Percentiles rank a stretch among this genome's conserved stretches.
These are phyloP conservation scores for Ranitomeya variabilis DNA, from an alignment of 2,113 vertebrate species.

Conservation along the genomic window DNA sequence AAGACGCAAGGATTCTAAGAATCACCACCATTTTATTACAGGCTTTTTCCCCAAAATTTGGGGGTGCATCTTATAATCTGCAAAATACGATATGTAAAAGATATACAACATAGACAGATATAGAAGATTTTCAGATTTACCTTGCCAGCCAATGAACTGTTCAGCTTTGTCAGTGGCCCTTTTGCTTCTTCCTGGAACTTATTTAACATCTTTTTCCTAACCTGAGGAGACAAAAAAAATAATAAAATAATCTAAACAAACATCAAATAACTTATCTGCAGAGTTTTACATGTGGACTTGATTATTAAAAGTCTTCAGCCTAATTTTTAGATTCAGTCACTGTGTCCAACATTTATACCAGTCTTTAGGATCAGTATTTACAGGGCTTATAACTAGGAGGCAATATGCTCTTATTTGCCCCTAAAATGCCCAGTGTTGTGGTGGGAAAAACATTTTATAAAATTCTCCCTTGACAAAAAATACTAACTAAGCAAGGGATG, in stretches of 20 bases:
- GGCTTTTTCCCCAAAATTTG: too few species aligned
- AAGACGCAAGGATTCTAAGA: too few species aligned
- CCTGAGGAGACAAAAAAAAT: constrained; percentile 68
- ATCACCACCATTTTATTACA: too few species aligned
- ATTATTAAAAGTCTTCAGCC: background rate
- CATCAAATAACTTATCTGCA: too few species aligned
- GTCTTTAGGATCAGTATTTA: background rate
- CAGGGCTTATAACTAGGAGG: background rate
- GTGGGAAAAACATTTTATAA: background rate
- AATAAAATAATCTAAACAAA: background rate
- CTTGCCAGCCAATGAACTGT: constrained; percentile 87
- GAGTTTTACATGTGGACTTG: background rate
- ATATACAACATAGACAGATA: background rate
- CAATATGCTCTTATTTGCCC: too few species aligned
- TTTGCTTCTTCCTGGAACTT: constrained; percentile 88
- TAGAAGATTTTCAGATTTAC: constrained; percentile 68
- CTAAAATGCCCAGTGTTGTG: too few species aligned
- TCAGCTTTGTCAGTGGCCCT: constrained; percentile 85
- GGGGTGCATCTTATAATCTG: too few species aligned
- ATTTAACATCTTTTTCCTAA: constrained; percentile 87
- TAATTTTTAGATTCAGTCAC: background rate
- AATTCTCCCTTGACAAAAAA: background rate
- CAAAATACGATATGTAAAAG: too few species aligned
- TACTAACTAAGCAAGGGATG: too few species aligned
- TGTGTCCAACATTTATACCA: background rate